Base-by-base conservation (phyloP, 2,113 vertebrate species). In the Microtus oregoni region DNA sequence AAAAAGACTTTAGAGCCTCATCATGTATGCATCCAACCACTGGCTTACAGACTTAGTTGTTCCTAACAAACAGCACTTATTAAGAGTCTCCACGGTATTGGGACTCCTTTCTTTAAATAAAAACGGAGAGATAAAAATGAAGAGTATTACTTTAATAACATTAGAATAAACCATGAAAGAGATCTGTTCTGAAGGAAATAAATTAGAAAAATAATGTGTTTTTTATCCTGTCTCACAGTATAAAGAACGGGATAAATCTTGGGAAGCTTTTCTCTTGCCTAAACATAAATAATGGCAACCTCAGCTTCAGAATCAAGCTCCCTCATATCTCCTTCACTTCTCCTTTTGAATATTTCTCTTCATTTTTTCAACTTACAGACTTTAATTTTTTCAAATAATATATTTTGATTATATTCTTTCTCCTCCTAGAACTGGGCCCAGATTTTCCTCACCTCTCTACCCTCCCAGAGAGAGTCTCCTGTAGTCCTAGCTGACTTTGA, bases 61-160 rank as follows among this genome's bases (percentile, higher is more conserved):
- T 95, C 89, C 91, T 91, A 52, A 94, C 44, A 96, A 95, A 76
- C 3, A 94, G 32, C n/a, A 96, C 91, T 96, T 87, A 94, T 28
- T 30, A 83, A 93, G n/a, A 75, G 70, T 92, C 65, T 70, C 68
- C 88, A 93, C 82, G 26, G 35, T 63, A n/a, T 81, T 65, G 63
- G 28, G 47, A 61, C 88, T 44, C 55, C 90, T 96, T 83, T 92
- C 81, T 89, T 89, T 82, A 85, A 87, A 83, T n/a, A 90, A 30
- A 94, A 63, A 75, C 86, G 3, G 1, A 94, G 47, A 72, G 89
- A 81, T 79, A 95, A 91, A 92, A 89, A 78, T 68, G 35, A 91
- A 2, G 28, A 44, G 0, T 17, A 30, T 92, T 89, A 58, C 81
- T 58, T 82, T 50, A 93, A 94, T 92, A 89, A 26, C 38, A 72